Evolutionary conservation across 2,888 invertebrate genomes (phyloP).

Genomic region (Drosophila austrosaltans): DNA sequence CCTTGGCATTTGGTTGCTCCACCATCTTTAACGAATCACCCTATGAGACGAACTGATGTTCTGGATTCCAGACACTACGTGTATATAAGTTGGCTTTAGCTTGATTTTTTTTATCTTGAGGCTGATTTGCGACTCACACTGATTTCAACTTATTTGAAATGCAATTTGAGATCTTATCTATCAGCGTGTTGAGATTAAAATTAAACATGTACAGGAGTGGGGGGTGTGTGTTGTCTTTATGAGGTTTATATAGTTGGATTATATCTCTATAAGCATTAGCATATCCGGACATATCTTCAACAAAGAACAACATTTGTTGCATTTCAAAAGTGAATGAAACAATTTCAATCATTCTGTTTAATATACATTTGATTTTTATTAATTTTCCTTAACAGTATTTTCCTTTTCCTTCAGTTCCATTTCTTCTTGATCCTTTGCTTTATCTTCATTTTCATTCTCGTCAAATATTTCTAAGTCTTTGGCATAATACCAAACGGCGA

Average conservation of each 20-base stretch:
- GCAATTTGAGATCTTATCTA: conserved; percentile 30
- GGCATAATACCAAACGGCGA: conserved; percentile 87
- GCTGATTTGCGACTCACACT: conserved; percentile 5
- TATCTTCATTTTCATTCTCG: conserved; percentile 82
- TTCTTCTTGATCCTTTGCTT: not conserved
- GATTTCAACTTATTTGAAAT: conserved; percentile 5
- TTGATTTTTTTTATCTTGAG: not conserved
- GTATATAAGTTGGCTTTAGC: not conserved
- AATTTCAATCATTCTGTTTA: not conserved
- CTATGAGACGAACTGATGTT: not conserved
- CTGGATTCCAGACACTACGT: conserved; percentile 1
- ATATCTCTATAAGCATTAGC: conserved; percentile 2
- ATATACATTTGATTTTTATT: not conserved
- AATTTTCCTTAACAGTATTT: not conserved
- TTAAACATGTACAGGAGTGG: conserved; percentile 12
- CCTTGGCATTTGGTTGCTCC: not conserved
- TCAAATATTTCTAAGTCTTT: conserved; percentile 88
- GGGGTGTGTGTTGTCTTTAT: not conserved
- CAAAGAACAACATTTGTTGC: not conserved
- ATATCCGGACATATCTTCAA: not conserved
- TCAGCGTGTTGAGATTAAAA: conserved; percentile 29
- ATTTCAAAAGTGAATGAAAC: not conserved
- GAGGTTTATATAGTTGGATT: conserved; percentile 2
- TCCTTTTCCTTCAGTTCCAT: conserved; percentile 27
- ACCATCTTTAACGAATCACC: not conserved